Evolutionary conservation across 2,888 invertebrate species (phyloP).

Genomic region (Bunonema sp.): DNA sequence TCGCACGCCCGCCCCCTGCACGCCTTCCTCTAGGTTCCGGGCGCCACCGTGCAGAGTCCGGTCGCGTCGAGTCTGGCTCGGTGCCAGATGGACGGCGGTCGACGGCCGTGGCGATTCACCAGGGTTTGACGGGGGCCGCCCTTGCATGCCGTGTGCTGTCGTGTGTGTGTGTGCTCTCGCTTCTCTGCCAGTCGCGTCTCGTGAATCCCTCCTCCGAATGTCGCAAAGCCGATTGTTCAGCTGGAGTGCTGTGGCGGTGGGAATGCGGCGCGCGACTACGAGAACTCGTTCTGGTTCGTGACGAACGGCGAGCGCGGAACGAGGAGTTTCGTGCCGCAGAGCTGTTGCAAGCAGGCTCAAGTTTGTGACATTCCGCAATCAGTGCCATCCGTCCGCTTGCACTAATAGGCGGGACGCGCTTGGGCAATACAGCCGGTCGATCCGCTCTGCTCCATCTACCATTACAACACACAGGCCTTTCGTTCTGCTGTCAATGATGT

Average conservation of each 20-base stretch:
- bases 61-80: constrained; percentile 20
- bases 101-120: constrained; percentile 20
- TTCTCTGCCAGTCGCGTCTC: not conserved
- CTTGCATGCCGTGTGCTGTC: constrained; percentile 5
- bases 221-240: not conserved
- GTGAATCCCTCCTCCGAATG: constrained; percentile 1
- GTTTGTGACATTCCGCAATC: not conserved
- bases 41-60: constrained; percentile 23
- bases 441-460: constrained; percentile 37
- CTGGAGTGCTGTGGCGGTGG: constrained; percentile 40
- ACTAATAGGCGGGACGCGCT: constrained; percentile 18
- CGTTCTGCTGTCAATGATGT: constrained; percentile 24
- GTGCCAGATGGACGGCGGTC: constrained; percentile 23
- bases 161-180: not conserved
- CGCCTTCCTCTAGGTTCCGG: constrained; percentile 7
- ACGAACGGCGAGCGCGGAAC: constrained; percentile 36
- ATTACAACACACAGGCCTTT: constrained; percentile 22
- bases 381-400: not conserved
- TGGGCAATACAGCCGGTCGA: constrained; percentile 34
- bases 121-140: constrained; percentile 10
- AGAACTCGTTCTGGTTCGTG: constrained; percentile 38
- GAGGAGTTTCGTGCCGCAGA: constrained; percentile 28
- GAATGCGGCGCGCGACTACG: constrained; percentile 25
- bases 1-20: not conserved
- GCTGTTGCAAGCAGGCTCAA: constrained; percentile 36